Conservation (phyloP, 2,888 invertebrate genomes). For the Choreutis nemorana region DNA sequence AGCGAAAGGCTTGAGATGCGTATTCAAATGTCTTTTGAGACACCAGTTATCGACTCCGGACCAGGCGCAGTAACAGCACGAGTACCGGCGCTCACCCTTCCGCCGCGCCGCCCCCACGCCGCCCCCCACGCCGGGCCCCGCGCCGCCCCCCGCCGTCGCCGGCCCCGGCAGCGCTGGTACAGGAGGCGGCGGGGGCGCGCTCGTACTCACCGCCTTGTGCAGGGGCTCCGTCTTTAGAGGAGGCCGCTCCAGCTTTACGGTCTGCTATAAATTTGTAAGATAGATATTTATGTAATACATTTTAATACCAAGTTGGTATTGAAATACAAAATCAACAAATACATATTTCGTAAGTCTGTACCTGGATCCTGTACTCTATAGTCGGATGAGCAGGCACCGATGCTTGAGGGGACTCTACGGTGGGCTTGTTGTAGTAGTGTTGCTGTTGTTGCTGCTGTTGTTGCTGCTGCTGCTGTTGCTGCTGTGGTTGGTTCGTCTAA, state of each 20-base stretch:
- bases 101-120: conserved; percentile 23
- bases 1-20: conserved; percentile 90
- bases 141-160: conserved; percentile 20
- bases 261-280: too few relatives aligned
- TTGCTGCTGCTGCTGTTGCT: conserved; percentile 15
- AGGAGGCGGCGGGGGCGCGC: conserved; percentile 15
- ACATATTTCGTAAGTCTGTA: too few relatives aligned
- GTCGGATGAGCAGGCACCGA: conserved; percentile 24
- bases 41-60: conserved; percentile 95
- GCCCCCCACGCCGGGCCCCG: conserved; percentile 23
- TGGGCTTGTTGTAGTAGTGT: conserved; percentile 34
- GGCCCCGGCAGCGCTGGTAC: conserved; percentile 13
- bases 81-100: conserved; percentile 77
- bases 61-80: conserved; percentile 92
- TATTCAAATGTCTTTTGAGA: conserved; percentile 89
- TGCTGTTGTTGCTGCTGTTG: conserved; percentile 17
- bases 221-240: conserved; percentile 37
- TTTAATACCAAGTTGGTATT: too few relatives aligned
- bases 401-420: conserved; percentile 63
- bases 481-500: too few relatives aligned
- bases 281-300: too few relatives aligned
- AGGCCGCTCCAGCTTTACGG: conserved; percentile 44
- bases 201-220: conserved; percentile 5
- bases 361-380: too few relatives aligned
- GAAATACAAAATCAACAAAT: too few relatives aligned